Base-by-base conservation (phyloP, 2,797 vertebrate genomes). In the Acanthurus lineatus region DNA sequence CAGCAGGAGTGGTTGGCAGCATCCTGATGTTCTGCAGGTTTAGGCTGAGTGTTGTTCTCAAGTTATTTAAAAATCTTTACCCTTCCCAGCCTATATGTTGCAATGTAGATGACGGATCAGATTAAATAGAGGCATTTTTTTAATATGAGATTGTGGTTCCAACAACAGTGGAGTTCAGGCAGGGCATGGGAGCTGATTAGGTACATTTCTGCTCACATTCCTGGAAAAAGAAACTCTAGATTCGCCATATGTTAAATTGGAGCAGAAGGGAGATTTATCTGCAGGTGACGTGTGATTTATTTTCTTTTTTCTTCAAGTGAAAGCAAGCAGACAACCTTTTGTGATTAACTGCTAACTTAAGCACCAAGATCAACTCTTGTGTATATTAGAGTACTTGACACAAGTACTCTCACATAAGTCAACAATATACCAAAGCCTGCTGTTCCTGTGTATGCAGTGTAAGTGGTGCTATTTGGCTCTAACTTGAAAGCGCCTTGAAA, bases 341-440 rank as follows among this genome's bases (percentile, higher is more conserved):
- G 15, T 76, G 65, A 71, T 79, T 69, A 75, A 82, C 49, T 72
- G 61, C 70, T 69, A 72, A 77, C 49, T 14, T 53, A 14, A 71
- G 56, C 40, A 25, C 25, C 32, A 38, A 69, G 65, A 68, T 61
- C 52, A 70, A 38, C 32, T 69, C 53, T 74, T 35, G 65, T 74
- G 9, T 64, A 60, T 74, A 58, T 76, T 57, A 73, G 35, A 48
- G 44, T 60, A 38, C 44, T 72, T 65, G 42, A 60, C 42, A 58
- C 1, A 11, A 44, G 22, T 7, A 61, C 42, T 54, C 42, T 52
- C 28, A 35, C 54, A 56, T 35, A 56, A 53, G 16, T 72, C 42
- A 61, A 32, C 17, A 56, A 57, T 54, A 68, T n/a, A 12, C 59
- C 19, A n/a, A 20, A 54, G 61, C 28, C 52, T 56, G 38, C 11